Evolutionary conservation across 1,140 invertebrate genomes (phyloP), one percentile per base, ranked within the genome.

Genomic region (Lasaia peninsularis): DNA sequence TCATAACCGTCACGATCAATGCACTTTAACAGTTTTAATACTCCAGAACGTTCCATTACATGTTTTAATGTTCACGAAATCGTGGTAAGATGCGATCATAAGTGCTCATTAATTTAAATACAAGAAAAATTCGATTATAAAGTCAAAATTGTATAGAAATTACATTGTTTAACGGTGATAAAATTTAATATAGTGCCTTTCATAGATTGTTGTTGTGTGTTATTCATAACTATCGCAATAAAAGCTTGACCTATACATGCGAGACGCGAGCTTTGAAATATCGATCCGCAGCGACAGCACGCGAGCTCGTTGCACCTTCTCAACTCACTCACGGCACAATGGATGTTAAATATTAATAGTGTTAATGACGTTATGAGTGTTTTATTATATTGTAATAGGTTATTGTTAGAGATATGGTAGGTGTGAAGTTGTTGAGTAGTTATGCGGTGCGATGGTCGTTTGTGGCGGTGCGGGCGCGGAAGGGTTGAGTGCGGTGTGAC

Each of bases 231-330:
- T 21, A 48, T 48, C 16, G 11, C 21, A 21, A 6, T 48, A 7
- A 48, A 48, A 48, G 44, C 44, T 48, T 48, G 44, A 48, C 44
- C 44, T 48, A 48, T 48, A 48, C 44, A 48, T 60, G 67, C 67
- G 66, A 79, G 73, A 74, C 77, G 79, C 71, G 78, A 84, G 79
- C 67, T 78, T 80, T 75, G 80, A 67, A 63, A 74, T 86, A 86
- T 87, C 80, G 84, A 87, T 86, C 84, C 73, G 60, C 65, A 70
- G 56, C 70, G 72, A 68, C 73, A 75, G 71, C 83, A 87, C 84
- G 84, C 81, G 75, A 66, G 71, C 60, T 67, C 75, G 73, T 68
- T 83, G 84, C 81, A 81, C 73, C 75, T 69, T 63, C 67, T 52
- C 58, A 63, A 56, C 58, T 66, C 59, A 66, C 63, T 64, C 58